Percentiles rank a stretch among this genome's conserved stretches.
Evolutionary conservation across 2,888 invertebrate species (phyloP).

Genomic region (Pogonocherus hispidulus): DNA sequence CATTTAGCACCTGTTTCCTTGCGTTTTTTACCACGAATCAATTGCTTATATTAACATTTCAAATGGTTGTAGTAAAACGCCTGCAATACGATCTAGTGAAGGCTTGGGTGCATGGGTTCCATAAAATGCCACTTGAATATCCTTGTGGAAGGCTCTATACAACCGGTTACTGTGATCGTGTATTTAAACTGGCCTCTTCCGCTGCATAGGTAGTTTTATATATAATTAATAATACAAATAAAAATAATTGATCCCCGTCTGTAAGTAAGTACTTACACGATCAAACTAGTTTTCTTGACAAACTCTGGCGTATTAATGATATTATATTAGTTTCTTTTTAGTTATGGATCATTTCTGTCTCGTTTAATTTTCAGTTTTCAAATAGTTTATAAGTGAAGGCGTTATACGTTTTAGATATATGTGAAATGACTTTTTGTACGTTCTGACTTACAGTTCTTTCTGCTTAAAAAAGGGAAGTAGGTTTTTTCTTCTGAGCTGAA

Average conservation of each 20-base stretch:
- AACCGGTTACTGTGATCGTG: not conserved
- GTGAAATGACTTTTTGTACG: too few species aligned
- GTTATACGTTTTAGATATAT: too few species aligned
- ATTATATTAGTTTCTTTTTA: too few species aligned
- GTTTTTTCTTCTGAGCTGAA: too few species aligned
- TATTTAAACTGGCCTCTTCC: not conserved
- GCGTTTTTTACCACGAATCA: constrained; percentile 1
- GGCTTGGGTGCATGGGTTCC: not conserved
- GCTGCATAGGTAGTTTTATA: not conserved
- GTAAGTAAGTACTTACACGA: too few species aligned
- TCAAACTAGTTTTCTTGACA: too few species aligned
- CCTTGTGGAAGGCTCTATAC: not conserved
- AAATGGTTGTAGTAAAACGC: not conserved
- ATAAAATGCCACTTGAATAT: not conserved
- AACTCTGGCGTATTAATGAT: too few species aligned
- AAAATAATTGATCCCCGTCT: not conserved
- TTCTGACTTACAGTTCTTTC: too few species aligned
- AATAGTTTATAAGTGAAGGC: too few species aligned
- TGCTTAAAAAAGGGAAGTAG: too few species aligned
- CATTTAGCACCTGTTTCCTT: constrained; percentile 2
- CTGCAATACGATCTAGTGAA: not conserved
- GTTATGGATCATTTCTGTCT: too few species aligned
- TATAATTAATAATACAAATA: not conserved
- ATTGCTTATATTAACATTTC: constrained; percentile 20
- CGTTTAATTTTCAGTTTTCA: too few species aligned